Conservation (phyloP, 2,797 vertebrate species). For the Eospalax fontanierii region DNA sequence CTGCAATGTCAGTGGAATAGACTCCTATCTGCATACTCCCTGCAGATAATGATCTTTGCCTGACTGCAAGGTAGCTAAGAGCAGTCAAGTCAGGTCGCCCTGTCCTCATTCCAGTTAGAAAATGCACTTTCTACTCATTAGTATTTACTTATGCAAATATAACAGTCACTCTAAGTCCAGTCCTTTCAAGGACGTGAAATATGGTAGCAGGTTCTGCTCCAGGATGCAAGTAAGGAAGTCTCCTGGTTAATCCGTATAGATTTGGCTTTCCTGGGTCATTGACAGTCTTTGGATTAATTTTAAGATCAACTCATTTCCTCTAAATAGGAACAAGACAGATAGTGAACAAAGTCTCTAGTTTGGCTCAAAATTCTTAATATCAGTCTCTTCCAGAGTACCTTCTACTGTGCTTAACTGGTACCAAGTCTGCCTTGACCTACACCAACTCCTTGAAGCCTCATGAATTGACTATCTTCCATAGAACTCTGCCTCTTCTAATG, state of each 20-base stretch:
- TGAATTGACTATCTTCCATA: neutral
- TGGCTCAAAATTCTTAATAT: neutral
- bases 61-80: constrained; percentile 63
- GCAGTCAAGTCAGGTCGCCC: constrained; percentile 38
- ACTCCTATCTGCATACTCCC: neutral
- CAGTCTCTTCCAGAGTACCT: neutral
- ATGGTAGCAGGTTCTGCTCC: neutral
- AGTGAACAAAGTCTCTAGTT: neutral
- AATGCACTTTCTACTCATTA: neutral
- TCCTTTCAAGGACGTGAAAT: neutral
- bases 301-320: neutral
- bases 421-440: neutral
- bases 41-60: constrained; percentile 66
- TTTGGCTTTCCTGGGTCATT: neutral
- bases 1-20: constrained; percentile 4
- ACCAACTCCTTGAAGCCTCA: neutral
- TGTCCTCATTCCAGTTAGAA: neutral
- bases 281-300: neutral
- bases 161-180: neutral
- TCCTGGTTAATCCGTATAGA: neutral
- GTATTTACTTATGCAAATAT: constrained; percentile 16
- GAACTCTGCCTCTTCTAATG: neutral
- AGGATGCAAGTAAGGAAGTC: neutral
- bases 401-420: neutral
- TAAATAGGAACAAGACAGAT: neutral